Evolutionary conservation across 2,113 vertebrate species (phyloP).

Genomic region (Ptilorrhoa leucosticta): DNA sequence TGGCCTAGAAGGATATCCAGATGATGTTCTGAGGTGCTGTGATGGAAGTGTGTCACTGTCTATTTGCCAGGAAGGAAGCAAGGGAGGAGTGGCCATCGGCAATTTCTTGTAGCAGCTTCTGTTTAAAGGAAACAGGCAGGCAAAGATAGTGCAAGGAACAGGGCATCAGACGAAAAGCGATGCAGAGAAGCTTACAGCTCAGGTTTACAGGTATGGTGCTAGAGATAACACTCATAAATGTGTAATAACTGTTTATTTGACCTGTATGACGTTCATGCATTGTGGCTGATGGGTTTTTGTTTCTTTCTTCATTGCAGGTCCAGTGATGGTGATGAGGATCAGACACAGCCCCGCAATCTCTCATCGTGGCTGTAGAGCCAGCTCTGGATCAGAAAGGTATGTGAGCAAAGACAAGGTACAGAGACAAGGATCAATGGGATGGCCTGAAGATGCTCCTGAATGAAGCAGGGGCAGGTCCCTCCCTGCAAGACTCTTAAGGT

Average conservation of each 20-base stretch:
- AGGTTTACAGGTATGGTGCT: background rate
- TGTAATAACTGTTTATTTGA: background rate
- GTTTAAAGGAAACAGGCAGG: background rate
- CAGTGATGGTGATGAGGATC: background rate
- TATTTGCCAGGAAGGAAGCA: background rate
- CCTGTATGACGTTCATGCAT: background rate
- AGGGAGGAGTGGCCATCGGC: background rate
- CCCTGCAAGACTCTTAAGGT: background rate
- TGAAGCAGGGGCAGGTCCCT: background rate
- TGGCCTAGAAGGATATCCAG: background rate
- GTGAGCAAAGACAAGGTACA: background rate
- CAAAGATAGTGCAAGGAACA: background rate
- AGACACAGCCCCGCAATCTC: background rate
- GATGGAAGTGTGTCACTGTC: background rate
- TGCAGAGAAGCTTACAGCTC: background rate
- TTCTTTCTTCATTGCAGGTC: background rate
- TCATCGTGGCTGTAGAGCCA: accelerated
- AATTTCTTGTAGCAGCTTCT: background rate
- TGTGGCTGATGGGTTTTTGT: background rate
- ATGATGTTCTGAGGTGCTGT: background rate
- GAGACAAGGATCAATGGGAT: background rate
- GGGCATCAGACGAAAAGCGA: background rate
- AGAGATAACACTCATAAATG: background rate
- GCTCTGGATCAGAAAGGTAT: background rate
- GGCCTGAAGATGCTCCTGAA: background rate